Evolutionary conservation across 1,140 invertebrate genomes (phyloP), one percentile per base, ranked within the genome.

Genomic region (Anastrepha ludens): DNA sequence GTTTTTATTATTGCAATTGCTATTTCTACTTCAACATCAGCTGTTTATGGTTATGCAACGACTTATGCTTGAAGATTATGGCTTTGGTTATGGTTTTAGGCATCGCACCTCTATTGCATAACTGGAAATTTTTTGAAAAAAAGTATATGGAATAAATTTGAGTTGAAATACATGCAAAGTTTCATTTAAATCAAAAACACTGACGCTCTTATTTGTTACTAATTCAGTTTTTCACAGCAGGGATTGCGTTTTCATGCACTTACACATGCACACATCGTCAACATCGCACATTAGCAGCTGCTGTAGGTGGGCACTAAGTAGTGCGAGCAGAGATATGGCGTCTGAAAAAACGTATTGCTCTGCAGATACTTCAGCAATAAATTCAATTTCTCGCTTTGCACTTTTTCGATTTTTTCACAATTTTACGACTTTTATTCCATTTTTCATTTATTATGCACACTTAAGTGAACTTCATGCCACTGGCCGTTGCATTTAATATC

Each of bases 381-480:
- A 81, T 81, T 81, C 74, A 81, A 81, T 81, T 81, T 29, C 47
- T 29, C 74, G 50, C 11, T 81, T 81, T 81, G 74, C 50, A 47
- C 47, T 81, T 55, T 58, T 81, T 0, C 50, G n/a, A 81, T 81
- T 81, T 41, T 11, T 50, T 13, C 50, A 58, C 74, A 55, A 50
- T 81, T 81, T 81, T 81, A 81, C 41, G 74, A 81, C 74, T 81
- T 78, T 78, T 81, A 81, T 81, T 55, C n/a, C 74, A 55, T 55
- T 81, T 81, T 55, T 55, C 74, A 81, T 81, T 81, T 81, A 81
- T 58, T 81, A 81, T 58, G 74, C 74, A 81, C 74, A 81, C n/a
- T 81, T 55, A 81, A 81, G 44, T 41, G 74, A 81, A 81, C 47
- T 58, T 58, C 20, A 58, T 58, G 70, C 70, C 44, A 55, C 44